Percentiles rank a stretch among this genome's conserved stretches.
phyloP scores from a whole-genome alignment of 2,888 invertebrate species.

The Ormia ochracea region DNA sequence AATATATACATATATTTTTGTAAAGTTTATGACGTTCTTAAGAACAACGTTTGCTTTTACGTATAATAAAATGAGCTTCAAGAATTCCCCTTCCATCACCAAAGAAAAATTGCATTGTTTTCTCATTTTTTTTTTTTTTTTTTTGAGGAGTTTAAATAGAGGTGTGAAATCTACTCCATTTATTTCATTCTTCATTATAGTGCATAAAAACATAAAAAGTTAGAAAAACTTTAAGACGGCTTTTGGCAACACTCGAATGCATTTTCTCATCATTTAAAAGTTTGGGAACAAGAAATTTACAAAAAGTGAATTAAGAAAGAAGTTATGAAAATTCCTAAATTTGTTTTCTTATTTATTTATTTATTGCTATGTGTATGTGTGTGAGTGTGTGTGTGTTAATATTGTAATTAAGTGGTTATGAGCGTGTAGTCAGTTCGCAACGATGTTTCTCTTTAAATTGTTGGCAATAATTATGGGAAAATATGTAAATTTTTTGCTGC shows the following conservation, averaged over 20 bases:
- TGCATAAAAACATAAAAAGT: neutral
- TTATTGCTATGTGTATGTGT: no score
- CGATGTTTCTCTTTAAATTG: neutral
- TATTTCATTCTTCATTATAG: neutral
- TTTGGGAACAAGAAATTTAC: neutral
- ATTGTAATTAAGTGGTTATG: conserved; percentile 41
- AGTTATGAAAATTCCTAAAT: conserved; percentile 26
- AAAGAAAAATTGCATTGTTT: neutral
- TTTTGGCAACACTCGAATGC: conserved; percentile 51
- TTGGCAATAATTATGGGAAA: conserved; percentile 54
- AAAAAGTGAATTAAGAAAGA: conserved; percentile 16
- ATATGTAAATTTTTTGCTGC: conserved; percentile 27
- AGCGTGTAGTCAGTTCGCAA: neutral
- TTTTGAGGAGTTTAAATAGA: neutral
- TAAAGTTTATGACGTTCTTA: no score
- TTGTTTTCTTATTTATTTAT: neutral
- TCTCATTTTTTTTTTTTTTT: neutral
- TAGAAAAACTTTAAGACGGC: conserved; percentile 22
- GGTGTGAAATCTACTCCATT: conserved; percentile 27
- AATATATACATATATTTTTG: no score
- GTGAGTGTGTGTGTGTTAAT: neutral
- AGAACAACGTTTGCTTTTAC: no score
- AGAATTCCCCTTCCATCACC: no score
- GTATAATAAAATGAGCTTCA: no score
- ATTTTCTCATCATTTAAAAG: conserved; percentile 56